Conservation (phyloP, 2,113 vertebrate species). For the Hippocampus guttulatus region DNA sequence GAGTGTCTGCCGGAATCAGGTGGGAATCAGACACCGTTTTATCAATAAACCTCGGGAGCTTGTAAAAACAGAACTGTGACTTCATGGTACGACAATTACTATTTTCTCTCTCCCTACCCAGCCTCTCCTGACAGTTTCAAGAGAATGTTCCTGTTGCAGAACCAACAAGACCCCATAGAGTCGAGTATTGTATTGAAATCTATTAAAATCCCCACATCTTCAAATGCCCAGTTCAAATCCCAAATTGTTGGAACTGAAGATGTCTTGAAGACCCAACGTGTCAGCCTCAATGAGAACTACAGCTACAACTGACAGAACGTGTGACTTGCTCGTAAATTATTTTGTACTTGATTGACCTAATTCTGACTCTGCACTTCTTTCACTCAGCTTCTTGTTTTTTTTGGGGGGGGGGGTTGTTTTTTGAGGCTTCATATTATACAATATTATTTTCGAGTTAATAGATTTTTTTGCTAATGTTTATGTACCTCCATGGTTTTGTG, state of each 20-base stretch:
- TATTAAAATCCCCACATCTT: not conserved
- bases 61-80: slow-evolving; percentile 8
- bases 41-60: slow-evolving; percentile 17
- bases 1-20: slow-evolving; percentile 67
- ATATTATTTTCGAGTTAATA: not conserved
- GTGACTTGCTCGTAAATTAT: not conserved
- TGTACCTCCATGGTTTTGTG: not conserved
- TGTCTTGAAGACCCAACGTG: not conserved
- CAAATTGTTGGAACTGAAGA: slow-evolving; percentile 8
- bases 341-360: not conserved
- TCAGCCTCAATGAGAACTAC: slow-evolving; percentile 50
- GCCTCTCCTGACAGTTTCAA: slow-evolving; percentile 11
- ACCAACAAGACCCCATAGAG: slow-evolving; percentile 1
- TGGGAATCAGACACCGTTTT: slow-evolving; percentile 59
- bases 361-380: not conserved
- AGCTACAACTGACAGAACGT: slow-evolving; percentile 42
- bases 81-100: not conserved
- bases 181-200: slow-evolving; percentile 5
- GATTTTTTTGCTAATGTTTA: not conserved
- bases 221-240: slow-evolving; percentile 15
- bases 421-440: not conserved
- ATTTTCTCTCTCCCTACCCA: slow-evolving; percentile 30
- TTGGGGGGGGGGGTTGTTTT: not conserved
- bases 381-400: not conserved
- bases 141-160: slow-evolving; percentile 19